phyloP scores from a whole-genome alignment of 2,113 vertebrate genomes.

The Taxidea taxus region DNA sequence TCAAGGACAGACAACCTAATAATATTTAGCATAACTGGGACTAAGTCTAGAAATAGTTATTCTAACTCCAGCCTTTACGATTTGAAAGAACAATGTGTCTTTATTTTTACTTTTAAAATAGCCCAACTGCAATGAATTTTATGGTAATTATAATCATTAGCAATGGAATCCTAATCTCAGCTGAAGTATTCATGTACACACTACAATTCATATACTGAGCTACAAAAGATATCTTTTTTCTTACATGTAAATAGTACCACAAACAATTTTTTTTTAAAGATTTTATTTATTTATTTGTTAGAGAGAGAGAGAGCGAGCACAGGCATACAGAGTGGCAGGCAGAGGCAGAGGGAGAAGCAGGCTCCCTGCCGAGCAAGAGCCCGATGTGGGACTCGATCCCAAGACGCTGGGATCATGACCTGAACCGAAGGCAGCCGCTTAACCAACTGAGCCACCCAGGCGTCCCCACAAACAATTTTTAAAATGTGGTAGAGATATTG shows the following conservation, averaged over 20 bases:
- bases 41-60: conserved; percentile 17
- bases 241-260: background rate
- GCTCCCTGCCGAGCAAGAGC: too few species aligned
- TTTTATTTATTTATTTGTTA: too few species aligned
- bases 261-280: background rate
- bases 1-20: conserved; percentile 48
- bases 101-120: conserved; percentile 33
- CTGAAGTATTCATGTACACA: background rate
- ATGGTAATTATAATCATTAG: conserved; percentile 9
- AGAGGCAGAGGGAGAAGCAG: too few species aligned
- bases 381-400: too few species aligned
- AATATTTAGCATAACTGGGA: conserved; percentile 33
- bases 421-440: too few species aligned
- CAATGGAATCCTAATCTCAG: background rate
- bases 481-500: background rate
- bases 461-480: background rate
- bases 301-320: too few species aligned
- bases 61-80: background rate
- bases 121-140: background rate
- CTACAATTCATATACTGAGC: background rate
- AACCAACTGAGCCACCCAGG: too few species aligned
- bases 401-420: too few species aligned
- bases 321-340: too few species aligned
- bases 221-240: background rate
- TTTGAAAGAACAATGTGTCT: background rate